Evolutionary conservation across 2,113 vertebrate species (phyloP), one percentile per base, ranked within the genome.

Genomic region (Mesitornis unicolor): DNA sequence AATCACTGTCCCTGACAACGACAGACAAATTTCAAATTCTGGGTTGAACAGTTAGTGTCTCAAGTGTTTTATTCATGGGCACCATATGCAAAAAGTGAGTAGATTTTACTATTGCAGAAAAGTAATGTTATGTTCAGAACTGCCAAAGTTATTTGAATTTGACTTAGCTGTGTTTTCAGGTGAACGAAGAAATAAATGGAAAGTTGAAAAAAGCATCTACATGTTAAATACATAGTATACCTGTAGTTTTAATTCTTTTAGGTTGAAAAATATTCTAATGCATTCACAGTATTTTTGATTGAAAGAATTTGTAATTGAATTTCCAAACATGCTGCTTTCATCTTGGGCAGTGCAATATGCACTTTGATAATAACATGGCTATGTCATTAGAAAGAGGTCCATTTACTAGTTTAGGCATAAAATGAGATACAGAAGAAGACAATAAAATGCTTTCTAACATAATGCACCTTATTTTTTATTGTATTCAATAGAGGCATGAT

Each of bases 271-370:
- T 98, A 99, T 99, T 99, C 98, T 98, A 99, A 99, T 98, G 98
- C 98, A 97, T 98, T 98, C 98, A 96, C 97, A 96, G 94, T 97
- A 94, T 97, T 98, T 99, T 98, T 99, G 99, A 99, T 99, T 99
- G 99, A 99, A 99, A 98, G 99, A 98, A 99, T 98, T 99, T 99
- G 98, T 99, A 99, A 99, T 99, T 99, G 98, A 97, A 98, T 99
- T 99, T 99, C 98, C 98, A 99, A 98, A 98, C 98, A 98, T 94
- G 91, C 97, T 98, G 98, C 99, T 98, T 98, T 98, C 98, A 95
- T 99, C 99, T 98, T 98, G 97, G 96, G 97, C 97, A 96, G 98
- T 96, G 95, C 97, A 98, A 98, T 98, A 98, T 98, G 98, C 95
- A 96, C 98, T 98, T 98, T 98, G 98, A 99, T 99, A 99, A 99